Evolutionary conservation across 2,797 vertebrate genomes (phyloP), one percentile per base, ranked within the genome.

Genomic region (Pseudochirops corinnae): DNA sequence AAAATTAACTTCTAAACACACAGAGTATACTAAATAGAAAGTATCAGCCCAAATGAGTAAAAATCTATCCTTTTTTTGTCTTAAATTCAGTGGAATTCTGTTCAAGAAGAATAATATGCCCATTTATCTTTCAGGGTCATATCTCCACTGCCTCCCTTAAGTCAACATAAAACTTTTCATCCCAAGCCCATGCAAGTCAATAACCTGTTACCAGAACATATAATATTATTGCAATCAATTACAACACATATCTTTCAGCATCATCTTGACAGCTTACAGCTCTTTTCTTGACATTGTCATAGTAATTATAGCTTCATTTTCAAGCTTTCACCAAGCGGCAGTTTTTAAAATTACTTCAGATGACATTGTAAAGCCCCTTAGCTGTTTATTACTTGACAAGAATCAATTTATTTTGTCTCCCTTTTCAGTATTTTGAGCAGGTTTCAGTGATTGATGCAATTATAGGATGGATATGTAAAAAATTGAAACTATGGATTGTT

Each of bases 241-340:
- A 53, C 12, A 94, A 21, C 39, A 90, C 56, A 0, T 56, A 90
- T n/a, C 7, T 93, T 60, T 56, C 28, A 93, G 18, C 0, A 46
- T 55, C 95, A 95, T 95, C 56, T 62, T 29, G 67, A 91, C 93
- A 94, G 82, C 5, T 55, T 87, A 87, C 28, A 7, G 9, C 1
- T 94, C 18, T 94, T 95, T 96, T 56, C 93, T 87, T 93, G 57
- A 95, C 87, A 94, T 29, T 96, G 62, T 91, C 93, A 93, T 55
- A 62, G 55, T 92, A 97, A 96, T 98, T 97, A 60, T 0, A 93
- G 39, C 31, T 93, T 93, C 95, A 55, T 97, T 98, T 97, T 95
- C n/a, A 95, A 97, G 95, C 90, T 56, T 95, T 58, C 31, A 18
- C 91, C 46, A 55, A 95, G 96, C 91, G 0, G 91, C 46, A 67